Evolutionary conservation across 2,113 vertebrate species (phyloP).

Genomic region (Cairina moschata): DNA sequence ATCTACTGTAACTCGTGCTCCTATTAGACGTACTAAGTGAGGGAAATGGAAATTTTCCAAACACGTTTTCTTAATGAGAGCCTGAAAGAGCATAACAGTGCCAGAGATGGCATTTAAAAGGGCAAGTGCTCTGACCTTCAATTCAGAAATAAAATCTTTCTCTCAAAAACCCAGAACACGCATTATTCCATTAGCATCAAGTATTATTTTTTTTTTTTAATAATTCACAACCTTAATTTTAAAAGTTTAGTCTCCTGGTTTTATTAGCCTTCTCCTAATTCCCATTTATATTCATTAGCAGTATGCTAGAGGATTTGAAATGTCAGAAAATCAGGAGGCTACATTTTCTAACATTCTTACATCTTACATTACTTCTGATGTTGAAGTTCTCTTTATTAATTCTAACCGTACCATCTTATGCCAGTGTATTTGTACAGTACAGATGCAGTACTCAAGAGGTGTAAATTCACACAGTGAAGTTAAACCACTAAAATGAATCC

Average conservation of each 20-base stretch:
- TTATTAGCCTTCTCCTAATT: slow-evolving; percentile 17
- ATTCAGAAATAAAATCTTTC: slow-evolving; percentile 30
- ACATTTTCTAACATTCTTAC: background rate
- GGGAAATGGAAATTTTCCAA: slow-evolving; percentile 9
- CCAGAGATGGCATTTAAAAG: slow-evolving; percentile 58
- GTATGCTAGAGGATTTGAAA: slow-evolving; percentile 46
- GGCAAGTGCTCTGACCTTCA: slow-evolving; percentile 32
- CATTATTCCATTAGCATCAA: slow-evolving; percentile 37
- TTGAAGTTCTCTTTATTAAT: slow-evolving; percentile 29
- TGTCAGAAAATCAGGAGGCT: slow-evolving; percentile 37
- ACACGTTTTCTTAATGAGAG: slow-evolving; percentile 32
- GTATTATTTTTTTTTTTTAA: slow-evolving; percentile 25
- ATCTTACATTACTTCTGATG: slow-evolving; percentile 1
- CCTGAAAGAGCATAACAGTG: background rate
- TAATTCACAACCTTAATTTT: slow-evolving; percentile 34
- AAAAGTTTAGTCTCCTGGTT: slow-evolving; percentile 11
- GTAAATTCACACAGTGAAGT: background rate
- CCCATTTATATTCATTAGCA: slow-evolving; percentile 22
- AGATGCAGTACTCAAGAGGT: background rate
- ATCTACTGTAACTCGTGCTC: background rate
- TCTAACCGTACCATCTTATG: background rate
- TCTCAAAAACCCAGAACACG: slow-evolving; percentile 10
- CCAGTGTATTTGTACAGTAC: rapidly evolving
- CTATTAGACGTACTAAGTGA: background rate
- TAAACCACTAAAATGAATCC: background rate